Evolutionary conservation across 2,888 invertebrate genomes (phyloP).

Genomic region (Rhingia campestris): DNA sequence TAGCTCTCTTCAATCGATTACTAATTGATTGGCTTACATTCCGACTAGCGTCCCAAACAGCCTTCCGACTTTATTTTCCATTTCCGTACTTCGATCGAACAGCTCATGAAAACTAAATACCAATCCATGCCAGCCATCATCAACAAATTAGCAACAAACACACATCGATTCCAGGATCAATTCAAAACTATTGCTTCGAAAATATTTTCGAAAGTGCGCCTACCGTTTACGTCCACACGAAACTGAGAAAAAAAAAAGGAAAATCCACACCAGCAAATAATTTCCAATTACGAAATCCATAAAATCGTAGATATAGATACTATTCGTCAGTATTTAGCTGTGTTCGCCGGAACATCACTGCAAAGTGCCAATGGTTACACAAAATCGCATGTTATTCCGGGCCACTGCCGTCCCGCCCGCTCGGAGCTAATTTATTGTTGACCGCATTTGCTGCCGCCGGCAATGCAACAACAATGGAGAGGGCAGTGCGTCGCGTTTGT

Average conservation of each 20-base stretch:
- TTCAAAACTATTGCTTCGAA: constrained; percentile 51
- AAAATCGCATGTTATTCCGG: constrained; percentile 46
- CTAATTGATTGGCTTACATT: constrained; percentile 25
- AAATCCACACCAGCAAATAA: constrained; percentile 58
- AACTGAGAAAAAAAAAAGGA: background rate
- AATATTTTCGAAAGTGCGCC: constrained; percentile 43
- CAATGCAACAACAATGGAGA: background rate
- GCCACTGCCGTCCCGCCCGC: background rate
- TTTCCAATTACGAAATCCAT: constrained; percentile 66
- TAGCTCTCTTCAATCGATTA: constrained; percentile 6
- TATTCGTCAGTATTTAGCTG: background rate
- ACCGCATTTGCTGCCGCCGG: background rate
- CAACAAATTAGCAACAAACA: constrained; percentile 64
- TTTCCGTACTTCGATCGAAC: constrained; percentile 10
- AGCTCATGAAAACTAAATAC: constrained; percentile 18
- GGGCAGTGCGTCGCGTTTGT: background rate
- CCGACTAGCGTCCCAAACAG: constrained; percentile 1
- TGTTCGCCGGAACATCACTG: constrained; percentile 49
- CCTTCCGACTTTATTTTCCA: constrained; percentile 13
- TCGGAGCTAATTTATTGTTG: constrained; percentile 49
- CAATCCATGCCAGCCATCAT: constrained; percentile 32
- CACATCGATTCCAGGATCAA: constrained; percentile 36
- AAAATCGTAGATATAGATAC: constrained; percentile 12
- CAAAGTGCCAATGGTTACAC: constrained; percentile 67
- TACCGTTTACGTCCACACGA: constrained; percentile 15